Evolutionary conservation across 2,113 vertebrate species (phyloP).

Genomic region (Zosterops japonicus): DNA sequence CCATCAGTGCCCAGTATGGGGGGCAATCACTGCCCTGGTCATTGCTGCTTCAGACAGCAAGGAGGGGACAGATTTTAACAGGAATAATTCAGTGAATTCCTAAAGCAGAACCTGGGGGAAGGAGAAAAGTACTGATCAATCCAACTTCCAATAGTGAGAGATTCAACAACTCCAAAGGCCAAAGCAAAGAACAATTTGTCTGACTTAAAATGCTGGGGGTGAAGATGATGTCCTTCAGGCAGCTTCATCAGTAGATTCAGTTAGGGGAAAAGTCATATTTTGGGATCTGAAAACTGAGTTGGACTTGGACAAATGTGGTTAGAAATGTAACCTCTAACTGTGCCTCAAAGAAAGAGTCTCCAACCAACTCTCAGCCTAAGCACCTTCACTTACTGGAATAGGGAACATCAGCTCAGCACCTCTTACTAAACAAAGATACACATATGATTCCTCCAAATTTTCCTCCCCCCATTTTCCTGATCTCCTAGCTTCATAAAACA

Average conservation of each 20-base stretch:
- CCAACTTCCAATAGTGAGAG: neutral
- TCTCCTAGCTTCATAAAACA: neutral
- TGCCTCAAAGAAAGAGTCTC: neutral
- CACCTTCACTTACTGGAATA: neutral
- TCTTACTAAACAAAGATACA: neutral
- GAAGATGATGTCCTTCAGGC: neutral
- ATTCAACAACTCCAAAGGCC: neutral
- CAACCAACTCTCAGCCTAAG: neutral
- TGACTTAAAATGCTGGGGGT: neutral
- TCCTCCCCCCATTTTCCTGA: neutral
- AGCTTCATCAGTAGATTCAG: neutral
- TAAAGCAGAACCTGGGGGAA: neutral
- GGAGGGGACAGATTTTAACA: neutral
- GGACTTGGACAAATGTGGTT: neutral
- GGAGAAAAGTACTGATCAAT: neutral
- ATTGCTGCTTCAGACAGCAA: neutral
- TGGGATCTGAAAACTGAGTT: neutral
- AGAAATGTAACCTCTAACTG: neutral
- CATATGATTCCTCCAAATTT: no score
- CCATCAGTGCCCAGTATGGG: neutral
- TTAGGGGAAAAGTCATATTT: neutral
- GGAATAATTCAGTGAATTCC: neutral
- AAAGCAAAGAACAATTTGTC: neutral
- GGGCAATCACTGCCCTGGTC: neutral
- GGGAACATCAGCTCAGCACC: rapidly evolving